phyloP scores from a whole-genome alignment of 2,888 invertebrate species.

The Callyntrura sp. region DNA sequence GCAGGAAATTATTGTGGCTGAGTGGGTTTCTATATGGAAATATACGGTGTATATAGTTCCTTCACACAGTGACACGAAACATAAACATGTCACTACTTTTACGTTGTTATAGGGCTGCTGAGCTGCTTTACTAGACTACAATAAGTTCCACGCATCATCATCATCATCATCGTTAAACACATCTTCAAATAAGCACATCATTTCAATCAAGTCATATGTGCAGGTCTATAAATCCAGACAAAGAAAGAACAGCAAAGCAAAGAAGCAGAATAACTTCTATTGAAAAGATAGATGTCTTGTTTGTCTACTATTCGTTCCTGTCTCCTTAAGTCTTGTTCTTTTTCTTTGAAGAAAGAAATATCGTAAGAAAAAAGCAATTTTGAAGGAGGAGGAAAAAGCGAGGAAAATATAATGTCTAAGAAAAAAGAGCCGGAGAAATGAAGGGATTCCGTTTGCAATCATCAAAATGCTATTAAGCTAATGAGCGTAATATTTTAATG shows the following conservation, averaged over 20 bases:
- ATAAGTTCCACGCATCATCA: neutral
- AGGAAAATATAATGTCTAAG: constrained; percentile 10
- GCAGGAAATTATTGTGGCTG: too few relatives aligned
- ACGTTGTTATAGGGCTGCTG: neutral
- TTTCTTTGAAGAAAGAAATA: constrained; percentile 3
- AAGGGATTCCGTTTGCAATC: constrained; percentile 63
- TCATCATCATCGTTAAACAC: constrained; percentile 3
- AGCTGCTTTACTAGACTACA: neutral
- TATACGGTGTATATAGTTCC: neutral
- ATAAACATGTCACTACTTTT: neutral
- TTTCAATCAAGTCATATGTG: constrained; percentile 55
- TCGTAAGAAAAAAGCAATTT: neutral
- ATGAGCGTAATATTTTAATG: constrained; percentile 79
- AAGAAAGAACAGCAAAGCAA: neutral
- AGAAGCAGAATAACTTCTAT: neutral
- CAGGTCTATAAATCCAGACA: neutral
- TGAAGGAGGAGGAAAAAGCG: neutral
- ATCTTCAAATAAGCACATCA: constrained; percentile 23
- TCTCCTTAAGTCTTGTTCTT: neutral
- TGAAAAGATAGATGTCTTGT: constrained; percentile 8
- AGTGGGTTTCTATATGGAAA: neutral
- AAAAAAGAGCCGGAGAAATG: constrained; percentile 33
- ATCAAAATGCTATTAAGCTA: constrained; percentile 74
- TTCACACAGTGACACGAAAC: neutral
- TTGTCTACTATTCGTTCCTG: neutral